Evolutionary conservation across 2,888 invertebrate species (phyloP).

Genomic region (Smittia aterrima): DNA sequence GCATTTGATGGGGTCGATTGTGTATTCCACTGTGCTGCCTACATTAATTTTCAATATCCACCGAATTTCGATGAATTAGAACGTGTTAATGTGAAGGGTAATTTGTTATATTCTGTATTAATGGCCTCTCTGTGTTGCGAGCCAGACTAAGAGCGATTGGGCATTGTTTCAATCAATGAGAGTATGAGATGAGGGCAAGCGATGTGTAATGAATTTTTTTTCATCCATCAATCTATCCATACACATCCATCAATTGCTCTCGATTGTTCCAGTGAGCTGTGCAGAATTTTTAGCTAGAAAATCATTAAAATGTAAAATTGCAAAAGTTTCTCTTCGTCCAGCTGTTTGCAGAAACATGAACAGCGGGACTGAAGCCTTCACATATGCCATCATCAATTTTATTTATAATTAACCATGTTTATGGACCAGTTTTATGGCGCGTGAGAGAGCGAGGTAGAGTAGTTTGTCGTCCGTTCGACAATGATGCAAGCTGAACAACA

Average conservation of each 20-base stretch:
- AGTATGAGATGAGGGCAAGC: neutral
- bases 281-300: neutral
- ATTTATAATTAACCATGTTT: slow-evolving; percentile 18
- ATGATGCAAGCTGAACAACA: slow-evolving; percentile 20
- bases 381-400: neutral
- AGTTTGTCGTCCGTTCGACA: neutral
- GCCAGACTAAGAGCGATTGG: neutral
- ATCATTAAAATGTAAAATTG: neutral
- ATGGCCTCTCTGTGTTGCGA: slow-evolving; percentile 10
- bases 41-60: slow-evolving; percentile 60
- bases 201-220: slow-evolving; percentile 8
- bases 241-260: neutral
- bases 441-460: neutral
- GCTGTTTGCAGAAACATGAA: neutral
- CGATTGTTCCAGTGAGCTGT: neutral
- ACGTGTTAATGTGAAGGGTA: slow-evolving; percentile 61
- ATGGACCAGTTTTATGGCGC: neutral
- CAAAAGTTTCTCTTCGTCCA: neutral
- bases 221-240: slow-evolving; percentile 7
- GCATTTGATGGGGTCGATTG: slow-evolving; percentile 58
- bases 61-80: slow-evolving; percentile 57
- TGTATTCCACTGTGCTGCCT: slow-evolving; percentile 64
- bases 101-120: slow-evolving; percentile 42
- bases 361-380: neutral
- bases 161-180: too few species aligned